phyloP scores from a whole-genome alignment of 1,140 invertebrate species.

The Trachelipus rathkii region DNA sequence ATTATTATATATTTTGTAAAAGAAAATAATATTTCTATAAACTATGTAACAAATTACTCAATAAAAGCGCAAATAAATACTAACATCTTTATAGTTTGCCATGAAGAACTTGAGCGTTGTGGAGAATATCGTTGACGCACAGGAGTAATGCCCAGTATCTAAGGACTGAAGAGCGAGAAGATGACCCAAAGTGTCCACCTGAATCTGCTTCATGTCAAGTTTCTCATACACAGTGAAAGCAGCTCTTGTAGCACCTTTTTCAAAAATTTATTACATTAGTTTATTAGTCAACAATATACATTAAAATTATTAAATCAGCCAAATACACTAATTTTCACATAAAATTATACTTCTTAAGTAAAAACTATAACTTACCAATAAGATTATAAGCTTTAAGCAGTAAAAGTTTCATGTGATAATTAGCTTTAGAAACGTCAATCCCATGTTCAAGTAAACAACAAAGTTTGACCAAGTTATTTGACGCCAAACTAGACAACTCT shows the following conservation, averaged over 20 bases:
- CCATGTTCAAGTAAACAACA: slow-evolving; percentile 36
- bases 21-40: too few species aligned
- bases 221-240: slow-evolving; percentile 56
- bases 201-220: slow-evolving; percentile 89
- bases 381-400: slow-evolving; percentile 42
- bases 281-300: too few species aligned
- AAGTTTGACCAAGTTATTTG: slow-evolving; percentile 23
- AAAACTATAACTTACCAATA: slow-evolving; percentile 29
- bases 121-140: slow-evolving; percentile 62
- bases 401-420: slow-evolving; percentile 40
- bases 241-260: slow-evolving; percentile 45
- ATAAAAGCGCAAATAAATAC: slow-evolving; percentile 45
- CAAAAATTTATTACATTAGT: too few species aligned
- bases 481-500: neutral
- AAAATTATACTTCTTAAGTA: too few species aligned
- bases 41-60: neutral
- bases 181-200: slow-evolving; percentile 85
- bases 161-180: slow-evolving; percentile 69
- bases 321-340: too few species aligned
- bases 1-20: too few species aligned
- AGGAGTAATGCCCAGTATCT: slow-evolving; percentile 63
- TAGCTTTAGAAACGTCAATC: slow-evolving; percentile 34
- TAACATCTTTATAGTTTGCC: slow-evolving; percentile 78
- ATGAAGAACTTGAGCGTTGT: slow-evolving; percentile 78
- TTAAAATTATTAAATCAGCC: too few species aligned